Evolutionary conservation across 2,113 vertebrate genomes (phyloP), one percentile per base, ranked within the genome.

Genomic region (Saimiri boliviensis): DNA sequence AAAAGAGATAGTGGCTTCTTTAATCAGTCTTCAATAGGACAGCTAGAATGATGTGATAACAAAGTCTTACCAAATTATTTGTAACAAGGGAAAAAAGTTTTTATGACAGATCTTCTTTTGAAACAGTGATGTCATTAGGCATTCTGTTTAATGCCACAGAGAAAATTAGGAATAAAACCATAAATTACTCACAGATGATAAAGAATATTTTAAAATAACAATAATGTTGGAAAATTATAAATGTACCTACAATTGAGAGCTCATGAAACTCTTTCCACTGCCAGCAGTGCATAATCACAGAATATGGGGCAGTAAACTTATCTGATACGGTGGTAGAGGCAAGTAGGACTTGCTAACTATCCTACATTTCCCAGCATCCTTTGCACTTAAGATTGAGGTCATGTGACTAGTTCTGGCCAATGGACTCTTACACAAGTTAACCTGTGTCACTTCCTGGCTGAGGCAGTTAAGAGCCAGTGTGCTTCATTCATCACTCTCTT

Each of bases 111-210:
- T 77, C 95, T 81, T 77, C 37, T 86, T 96, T 80, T 54, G 42
- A 68, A 21, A 95, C 70, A 91, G 6, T 40, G 37, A 79, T 86
- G 16, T 79, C 9, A 70, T 80, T 76, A 32, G 32, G 27, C 9
- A 82, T 37, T 85, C 32, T 76, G 70, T 66, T 87, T 63, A 95
- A 90, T 60, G 37, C n/a, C 40, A 95, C 17, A 49, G 12, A 45
- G 37, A 95, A 96, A 93, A 92, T 56, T 56, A 77, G 37, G 10
- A 94, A 86, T 76, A 89, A 95, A 94, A 81, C 10, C 32, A 89
- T n/a, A 91, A 95, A 86, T 79, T 89, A 85, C 30, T 86, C 63
- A 56, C 3, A 73, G 76, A 87, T 81, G 21, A 92, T 21, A 89
- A 93, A 13, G 66, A 58, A 52, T 52, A 92, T 54, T 82, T 54